These are phyloP conservation scores for Rhegmatorhina hoffmannsi DNA, from an alignment of 2,113 vertebrate species.

Conservation along the genomic window DNA sequence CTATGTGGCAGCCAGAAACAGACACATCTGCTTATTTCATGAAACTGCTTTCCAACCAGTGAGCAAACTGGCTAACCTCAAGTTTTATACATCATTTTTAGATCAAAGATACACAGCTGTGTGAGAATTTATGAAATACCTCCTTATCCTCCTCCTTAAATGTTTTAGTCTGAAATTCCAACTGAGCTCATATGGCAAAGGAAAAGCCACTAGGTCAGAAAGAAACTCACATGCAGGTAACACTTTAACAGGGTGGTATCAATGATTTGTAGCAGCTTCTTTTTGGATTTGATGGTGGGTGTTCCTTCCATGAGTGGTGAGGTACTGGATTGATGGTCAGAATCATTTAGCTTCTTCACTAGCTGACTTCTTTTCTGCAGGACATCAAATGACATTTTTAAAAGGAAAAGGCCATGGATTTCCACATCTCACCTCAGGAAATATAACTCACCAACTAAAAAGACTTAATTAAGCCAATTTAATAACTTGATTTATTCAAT, in stretches of 20 bases:
- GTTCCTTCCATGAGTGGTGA: slow-evolving; percentile 97
- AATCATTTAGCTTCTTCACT: slow-evolving; percentile 95
- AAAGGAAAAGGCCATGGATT: neutral
- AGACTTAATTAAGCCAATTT: neutral
- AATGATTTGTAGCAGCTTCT: slow-evolving; percentile 96
- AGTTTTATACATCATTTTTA: neutral
- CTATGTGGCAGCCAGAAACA: neutral
- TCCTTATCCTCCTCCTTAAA: neutral
- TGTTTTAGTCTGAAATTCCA: neutral
- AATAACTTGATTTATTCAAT: neutral
- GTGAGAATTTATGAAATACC: neutral
- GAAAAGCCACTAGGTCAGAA: neutral
- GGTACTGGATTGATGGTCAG: slow-evolving; percentile 89
- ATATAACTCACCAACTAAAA: neutral
- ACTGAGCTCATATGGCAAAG: accelerated
- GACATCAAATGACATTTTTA: neutral
- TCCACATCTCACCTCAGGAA: neutral
- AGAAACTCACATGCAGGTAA: slow-evolving; percentile 90
- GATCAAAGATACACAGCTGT: neutral
- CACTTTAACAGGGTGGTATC: slow-evolving; percentile 97
- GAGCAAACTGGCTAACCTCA: neutral
- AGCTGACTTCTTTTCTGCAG: slow-evolving; percentile 93
- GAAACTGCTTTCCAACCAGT: neutral
- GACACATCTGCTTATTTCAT: neutral
- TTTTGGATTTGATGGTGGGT: slow-evolving; percentile 96